Conservation (phyloP, 2,888 invertebrate genomes). For the Zaprionus obscuricornis region DNA sequence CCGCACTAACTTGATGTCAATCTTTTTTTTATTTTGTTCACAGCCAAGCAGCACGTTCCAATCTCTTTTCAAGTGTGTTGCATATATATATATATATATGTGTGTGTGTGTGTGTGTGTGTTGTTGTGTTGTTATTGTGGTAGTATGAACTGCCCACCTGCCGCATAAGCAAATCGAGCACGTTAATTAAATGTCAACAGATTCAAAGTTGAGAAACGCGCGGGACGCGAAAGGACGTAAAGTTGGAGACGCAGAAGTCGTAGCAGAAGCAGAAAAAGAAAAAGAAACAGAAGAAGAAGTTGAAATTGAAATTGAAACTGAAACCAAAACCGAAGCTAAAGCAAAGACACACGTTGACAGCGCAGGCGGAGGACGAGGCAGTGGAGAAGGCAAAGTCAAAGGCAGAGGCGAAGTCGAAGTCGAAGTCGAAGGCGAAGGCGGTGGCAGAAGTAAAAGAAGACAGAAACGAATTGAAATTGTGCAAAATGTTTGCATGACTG, state of each 20-base stretch:
- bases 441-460: conserved; percentile 25
- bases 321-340: conserved; percentile 12
- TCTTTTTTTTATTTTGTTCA: conserved; percentile 62
- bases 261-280: conserved; percentile 26
- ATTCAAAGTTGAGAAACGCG: conserved; percentile 44
- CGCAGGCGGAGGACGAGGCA: conserved; percentile 20
- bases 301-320: conserved; percentile 10
- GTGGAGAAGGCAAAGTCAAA: conserved; percentile 14
- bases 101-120: neutral
- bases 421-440: neutral
- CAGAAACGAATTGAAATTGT: conserved; percentile 51
- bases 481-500: conserved; percentile 63
- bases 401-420: conserved; percentile 3
- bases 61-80: conserved; percentile 8
- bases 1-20: conserved; percentile 48
- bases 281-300: conserved; percentile 17
- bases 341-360: neutral
- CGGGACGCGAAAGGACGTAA: conserved; percentile 53
- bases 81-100: neutral
- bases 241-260: conserved; percentile 5
- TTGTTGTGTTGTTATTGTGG: conserved; percentile 12
- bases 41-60: conserved; percentile 54
- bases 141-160: conserved; percentile 55
- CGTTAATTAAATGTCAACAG: conserved; percentile 76
- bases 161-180: conserved; percentile 64